A percentile compares a stretch with the other conserved stretches of the same genome.
These are phyloP conservation scores for Nycteola revayana DNA, from an alignment of 2,888 invertebrate genomes.

Conservation along the genomic window DNA sequence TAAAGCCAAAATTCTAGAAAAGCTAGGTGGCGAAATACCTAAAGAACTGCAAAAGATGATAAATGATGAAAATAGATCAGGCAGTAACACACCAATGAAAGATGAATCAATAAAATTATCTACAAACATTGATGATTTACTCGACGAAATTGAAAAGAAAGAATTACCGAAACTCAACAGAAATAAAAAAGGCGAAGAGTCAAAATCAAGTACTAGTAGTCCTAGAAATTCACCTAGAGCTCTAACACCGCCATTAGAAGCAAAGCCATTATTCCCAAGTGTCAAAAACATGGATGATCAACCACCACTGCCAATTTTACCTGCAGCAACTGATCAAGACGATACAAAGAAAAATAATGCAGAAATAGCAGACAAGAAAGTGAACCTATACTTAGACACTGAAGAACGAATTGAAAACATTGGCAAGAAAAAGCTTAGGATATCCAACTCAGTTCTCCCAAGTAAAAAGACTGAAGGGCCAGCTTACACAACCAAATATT, in stretches of 20 bases:
- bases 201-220: conserved; percentile 37
- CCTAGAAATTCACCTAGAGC: conserved; percentile 44
- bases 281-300: conserved; percentile 41
- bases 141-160: conserved; percentile 69
- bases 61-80: conserved; percentile 50
- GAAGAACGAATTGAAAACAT: conserved; percentile 48
- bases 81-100: conserved; percentile 43
- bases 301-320: conserved; percentile 43
- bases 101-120: conserved; percentile 29
- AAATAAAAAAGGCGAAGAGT: conserved; percentile 44
- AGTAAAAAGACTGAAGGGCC: conserved; percentile 53
- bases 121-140: conserved; percentile 58
- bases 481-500: conserved; percentile 72
- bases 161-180: conserved; percentile 60
- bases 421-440: conserved; percentile 64
- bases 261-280: conserved; percentile 53
- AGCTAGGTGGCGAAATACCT: conserved; percentile 78
- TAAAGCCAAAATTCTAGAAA: conserved; percentile 76
- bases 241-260: conserved; percentile 42
- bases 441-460: conserved; percentile 68
- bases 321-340: conserved; percentile 32
- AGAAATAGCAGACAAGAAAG: conserved; percentile 53
- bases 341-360: conserved; percentile 35
- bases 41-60: conserved; percentile 72
- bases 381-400: conserved; percentile 59